A percentile compares a stretch with the other conserved stretches of the same genome.
These are phyloP conservation scores for Vesta saturnalis DNA, from an alignment of 2,888 invertebrate genomes.

Conservation along the genomic window DNA sequence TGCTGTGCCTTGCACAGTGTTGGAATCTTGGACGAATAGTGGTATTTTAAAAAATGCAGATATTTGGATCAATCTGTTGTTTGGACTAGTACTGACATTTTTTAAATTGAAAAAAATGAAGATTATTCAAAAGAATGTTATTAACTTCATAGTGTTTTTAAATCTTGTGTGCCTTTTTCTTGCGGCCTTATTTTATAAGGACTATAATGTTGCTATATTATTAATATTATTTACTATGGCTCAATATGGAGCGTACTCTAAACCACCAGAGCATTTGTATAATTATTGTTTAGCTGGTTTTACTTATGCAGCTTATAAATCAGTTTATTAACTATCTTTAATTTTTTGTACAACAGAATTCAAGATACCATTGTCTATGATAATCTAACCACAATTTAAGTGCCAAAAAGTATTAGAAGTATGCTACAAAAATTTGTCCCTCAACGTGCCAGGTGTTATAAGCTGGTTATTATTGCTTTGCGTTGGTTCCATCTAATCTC, in stretches of 20 bases:
- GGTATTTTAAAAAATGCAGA: neutral
- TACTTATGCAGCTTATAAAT: conserved; percentile 2
- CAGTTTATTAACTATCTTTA: neutral
- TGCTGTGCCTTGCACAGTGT: conserved; percentile 1
- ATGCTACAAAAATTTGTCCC: too few relatives aligned
- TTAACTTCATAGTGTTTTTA: neutral
- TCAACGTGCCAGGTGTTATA: too few relatives aligned
- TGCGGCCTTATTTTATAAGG: neutral
- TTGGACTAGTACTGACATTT: neutral
- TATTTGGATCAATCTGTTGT: neutral
- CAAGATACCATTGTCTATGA: too few relatives aligned
- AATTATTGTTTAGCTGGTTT: conserved; percentile 14
- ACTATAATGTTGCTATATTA: conserved; percentile 7
- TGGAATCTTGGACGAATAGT: neutral
- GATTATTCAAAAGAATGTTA: neutral
- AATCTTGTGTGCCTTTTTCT: conserved; percentile 6
- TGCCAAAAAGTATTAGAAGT: too few relatives aligned
- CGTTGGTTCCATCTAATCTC: too few relatives aligned
- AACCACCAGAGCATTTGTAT: conserved; percentile 14
- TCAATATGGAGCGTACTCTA: conserved; percentile 9
- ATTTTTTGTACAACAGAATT: too few relatives aligned
- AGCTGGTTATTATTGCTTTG: too few relatives aligned
- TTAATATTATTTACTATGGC: conserved; percentile 13
- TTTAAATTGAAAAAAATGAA: neutral
- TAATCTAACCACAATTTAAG: too few relatives aligned